These are phyloP conservation scores for Anser cygnoides DNA, from an alignment of 2,113 vertebrate genomes.

Conservation along the genomic window DNA sequence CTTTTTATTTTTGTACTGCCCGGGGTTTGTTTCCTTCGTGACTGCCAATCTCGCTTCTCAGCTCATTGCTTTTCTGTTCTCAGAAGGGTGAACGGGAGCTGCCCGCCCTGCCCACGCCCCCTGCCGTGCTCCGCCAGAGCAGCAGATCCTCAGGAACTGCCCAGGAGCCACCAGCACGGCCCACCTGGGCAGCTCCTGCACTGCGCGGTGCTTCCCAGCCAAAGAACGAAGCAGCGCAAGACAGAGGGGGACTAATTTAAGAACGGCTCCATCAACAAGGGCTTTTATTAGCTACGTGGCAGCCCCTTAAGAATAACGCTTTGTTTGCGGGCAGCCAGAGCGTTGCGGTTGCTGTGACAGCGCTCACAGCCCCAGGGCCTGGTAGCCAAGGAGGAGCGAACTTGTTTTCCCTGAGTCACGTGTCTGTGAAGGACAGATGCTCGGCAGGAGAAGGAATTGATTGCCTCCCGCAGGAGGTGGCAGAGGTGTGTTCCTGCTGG, in stretches of 20 bases:
- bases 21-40: fast-evolving
- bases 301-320: too few species aligned
- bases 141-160: background rate
- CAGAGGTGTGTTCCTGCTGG: fast-evolving
- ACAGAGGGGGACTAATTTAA: background rate
- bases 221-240: background rate
- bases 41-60: fast-evolving
- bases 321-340: background rate
- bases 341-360: fast-evolving
- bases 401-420: fast-evolving
- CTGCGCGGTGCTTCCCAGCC: background rate
- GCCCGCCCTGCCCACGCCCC: background rate
- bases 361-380: too few species aligned
- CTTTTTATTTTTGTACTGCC: background rate
- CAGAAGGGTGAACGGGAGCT: background rate
- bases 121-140: background rate
- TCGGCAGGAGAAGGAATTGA: background rate
- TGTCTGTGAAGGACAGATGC: too few species aligned
- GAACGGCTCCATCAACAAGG: background rate
- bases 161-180: background rate
- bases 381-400: background rate
- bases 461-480: background rate
- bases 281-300: background rate
- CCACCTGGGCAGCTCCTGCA: background rate
- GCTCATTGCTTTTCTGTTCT: fast-evolving